Base-by-base conservation (phyloP, 2,888 invertebrate genomes). In the Monochamus alternatus region DNA sequence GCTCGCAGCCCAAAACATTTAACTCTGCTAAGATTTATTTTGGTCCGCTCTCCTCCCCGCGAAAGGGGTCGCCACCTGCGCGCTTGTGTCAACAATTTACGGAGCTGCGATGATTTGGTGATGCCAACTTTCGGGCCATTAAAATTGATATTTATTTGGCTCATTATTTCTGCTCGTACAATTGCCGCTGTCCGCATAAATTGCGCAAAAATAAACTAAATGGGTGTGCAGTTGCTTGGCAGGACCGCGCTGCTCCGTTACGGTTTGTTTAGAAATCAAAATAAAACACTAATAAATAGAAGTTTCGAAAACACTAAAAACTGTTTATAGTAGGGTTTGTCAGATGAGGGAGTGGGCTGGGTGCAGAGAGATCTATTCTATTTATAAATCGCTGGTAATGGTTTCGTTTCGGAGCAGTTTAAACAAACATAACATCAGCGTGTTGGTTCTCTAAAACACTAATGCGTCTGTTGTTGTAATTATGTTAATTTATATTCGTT, bases 401-500 rank as follows among this genome's bases (percentile, higher is more conserved):
- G 63, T 71, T 71, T 63, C 63, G 70, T 63, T 71, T 59, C 70
- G 51, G 14, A 51, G n/a, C 38, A 52, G 52, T 63, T 63, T 52
- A 71, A 71, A 71, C 70, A 71, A 71, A 71, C 70, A 71, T 63
- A 71, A 51, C 63, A 62, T 71, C 70, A 51, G 51, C 70, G 63
- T 63, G 52, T 63, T 62, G 51, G 60, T 71, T 52, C 63, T 63
- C 70, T 14, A 52, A 58, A 52, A 44, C 52, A 14, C 63, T 71
- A 71, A 71, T 71, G 70, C 47, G 70, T 63, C 38, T 38, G 38
- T 71, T 71, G 52, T 62, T 70, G 47, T 69, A 69, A 69, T 60
- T 59, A 69, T 47, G 60, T 62, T 60, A 69, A 69, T 69, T 69
- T 69, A 47, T 64, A 64, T 44, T 64, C 66, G 31, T 52, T 30